Conservation (phyloP, 2,797 vertebrate genomes). For the Falco berigora region DNA sequence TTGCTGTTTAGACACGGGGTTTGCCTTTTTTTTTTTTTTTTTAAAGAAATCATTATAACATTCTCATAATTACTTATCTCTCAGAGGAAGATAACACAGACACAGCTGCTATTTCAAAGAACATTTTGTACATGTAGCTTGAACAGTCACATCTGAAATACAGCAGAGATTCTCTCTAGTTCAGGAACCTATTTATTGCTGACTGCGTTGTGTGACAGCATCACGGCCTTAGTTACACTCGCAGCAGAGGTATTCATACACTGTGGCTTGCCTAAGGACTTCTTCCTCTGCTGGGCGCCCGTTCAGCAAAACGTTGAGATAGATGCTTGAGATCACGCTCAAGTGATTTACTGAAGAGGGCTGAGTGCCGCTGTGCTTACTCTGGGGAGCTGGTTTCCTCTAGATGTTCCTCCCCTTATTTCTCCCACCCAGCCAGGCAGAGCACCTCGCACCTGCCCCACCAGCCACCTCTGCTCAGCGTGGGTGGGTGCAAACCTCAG, state of each 20-base stretch:
- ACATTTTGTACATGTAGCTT: background rate
- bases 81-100: conserved; percentile 23
- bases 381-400: background rate
- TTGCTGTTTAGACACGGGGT: background rate
- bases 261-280: conserved; percentile 4
- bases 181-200: conserved; percentile 16
- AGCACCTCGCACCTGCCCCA: background rate
- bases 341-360: background rate
- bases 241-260: conserved; percentile 8
- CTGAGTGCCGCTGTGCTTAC: background rate
- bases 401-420: background rate
- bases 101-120: conserved; percentile 56
- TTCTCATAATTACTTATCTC: conserved; percentile 58
- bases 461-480: background rate
- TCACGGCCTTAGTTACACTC: background rate
- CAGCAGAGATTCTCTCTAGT: conserved; percentile 20
- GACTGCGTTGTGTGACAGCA: background rate
- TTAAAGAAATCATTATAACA: conserved; percentile 30
- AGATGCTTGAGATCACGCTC: background rate
- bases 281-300: background rate
- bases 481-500: background rate
- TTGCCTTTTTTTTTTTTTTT: background rate
- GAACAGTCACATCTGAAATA: conserved; percentile 23
- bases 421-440: accelerated
- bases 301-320: background rate